Conservation (phyloP, 2,113 vertebrate genomes). For the Pseudorectes ferrugineus region DNA sequence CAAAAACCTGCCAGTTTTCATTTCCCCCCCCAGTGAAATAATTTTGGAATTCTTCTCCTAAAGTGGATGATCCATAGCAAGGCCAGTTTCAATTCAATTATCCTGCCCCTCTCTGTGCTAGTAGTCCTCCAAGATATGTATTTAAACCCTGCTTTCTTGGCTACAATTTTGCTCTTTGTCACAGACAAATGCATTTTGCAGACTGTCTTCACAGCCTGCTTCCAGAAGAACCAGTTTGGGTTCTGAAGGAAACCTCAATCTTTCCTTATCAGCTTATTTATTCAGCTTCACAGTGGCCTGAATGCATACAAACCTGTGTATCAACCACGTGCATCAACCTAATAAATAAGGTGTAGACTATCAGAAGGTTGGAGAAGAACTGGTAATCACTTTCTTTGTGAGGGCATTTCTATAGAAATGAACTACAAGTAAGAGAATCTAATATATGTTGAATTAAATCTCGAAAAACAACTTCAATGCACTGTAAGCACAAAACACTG, state of each 20-base stretch:
- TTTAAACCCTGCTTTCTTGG: neutral
- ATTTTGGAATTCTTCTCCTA: neutral
- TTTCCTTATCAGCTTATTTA: neutral
- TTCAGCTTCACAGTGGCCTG: neutral
- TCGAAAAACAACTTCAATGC: neutral
- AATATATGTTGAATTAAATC: neutral
- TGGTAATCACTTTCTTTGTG: neutral
- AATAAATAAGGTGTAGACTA: neutral
- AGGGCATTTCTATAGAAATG: neutral
- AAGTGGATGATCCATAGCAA: neutral
- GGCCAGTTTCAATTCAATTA: neutral
- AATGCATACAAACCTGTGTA: neutral
- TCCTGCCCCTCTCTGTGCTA: neutral
- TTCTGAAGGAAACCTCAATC: neutral
- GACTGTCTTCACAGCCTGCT: neutral
- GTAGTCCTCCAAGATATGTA: neutral
- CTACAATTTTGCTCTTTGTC: neutral
- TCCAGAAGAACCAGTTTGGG: neutral
- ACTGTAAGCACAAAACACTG: neutral
- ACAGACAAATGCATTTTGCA: neutral
- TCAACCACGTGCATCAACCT: neutral
- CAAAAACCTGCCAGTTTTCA: neutral
- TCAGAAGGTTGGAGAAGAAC: neutral
- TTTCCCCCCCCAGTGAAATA: rapidly evolving
- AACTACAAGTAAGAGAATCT: neutral